Percentiles rank a stretch among this genome's conserved stretches.
phyloP scores from a whole-genome alignment of 92 coral and sea anemone species.

The Desmophyllum pertusum region DNA sequence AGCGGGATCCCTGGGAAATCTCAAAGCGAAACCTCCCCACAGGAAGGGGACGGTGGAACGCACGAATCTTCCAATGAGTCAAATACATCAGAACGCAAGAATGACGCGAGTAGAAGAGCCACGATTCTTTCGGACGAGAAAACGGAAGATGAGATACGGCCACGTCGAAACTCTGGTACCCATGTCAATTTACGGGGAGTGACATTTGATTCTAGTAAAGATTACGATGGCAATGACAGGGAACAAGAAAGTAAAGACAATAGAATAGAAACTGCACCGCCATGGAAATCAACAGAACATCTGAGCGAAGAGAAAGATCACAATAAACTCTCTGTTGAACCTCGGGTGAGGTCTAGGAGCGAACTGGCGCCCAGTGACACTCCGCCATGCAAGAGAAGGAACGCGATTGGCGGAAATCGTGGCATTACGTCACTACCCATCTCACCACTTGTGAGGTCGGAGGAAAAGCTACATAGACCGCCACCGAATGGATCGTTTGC shows the following conservation, averaged over 20 bases:
- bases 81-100: constrained; percentile 26
- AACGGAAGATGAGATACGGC: neutral
- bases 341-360: constrained; percentile 30
- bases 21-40: neutral
- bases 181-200: constrained; percentile 14
- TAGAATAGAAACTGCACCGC: neutral
- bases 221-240: neutral
- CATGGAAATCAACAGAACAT: constrained; percentile 27
- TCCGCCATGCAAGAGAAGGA: constrained; percentile 34
- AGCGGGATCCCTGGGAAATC: constrained; percentile 18
- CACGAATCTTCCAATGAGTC: constrained; percentile 45
- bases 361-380: constrained; percentile 35
- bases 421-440: constrained; percentile 14
- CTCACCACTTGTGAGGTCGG: constrained; percentile 53
- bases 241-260: neutral
- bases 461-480: constrained; percentile 35
- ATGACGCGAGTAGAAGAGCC: neutral
- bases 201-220: constrained; percentile 12
- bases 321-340: neutral
- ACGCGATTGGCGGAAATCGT: constrained; percentile 37
- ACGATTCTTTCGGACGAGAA: constrained; percentile 11
- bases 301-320: neutral
- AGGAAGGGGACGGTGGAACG: constrained; percentile 6
- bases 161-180: neutral
- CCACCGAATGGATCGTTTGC: constrained; percentile 43